Evolutionary conservation across 2,888 invertebrate species (phyloP).

Genomic region (Spialia ferax): DNA sequence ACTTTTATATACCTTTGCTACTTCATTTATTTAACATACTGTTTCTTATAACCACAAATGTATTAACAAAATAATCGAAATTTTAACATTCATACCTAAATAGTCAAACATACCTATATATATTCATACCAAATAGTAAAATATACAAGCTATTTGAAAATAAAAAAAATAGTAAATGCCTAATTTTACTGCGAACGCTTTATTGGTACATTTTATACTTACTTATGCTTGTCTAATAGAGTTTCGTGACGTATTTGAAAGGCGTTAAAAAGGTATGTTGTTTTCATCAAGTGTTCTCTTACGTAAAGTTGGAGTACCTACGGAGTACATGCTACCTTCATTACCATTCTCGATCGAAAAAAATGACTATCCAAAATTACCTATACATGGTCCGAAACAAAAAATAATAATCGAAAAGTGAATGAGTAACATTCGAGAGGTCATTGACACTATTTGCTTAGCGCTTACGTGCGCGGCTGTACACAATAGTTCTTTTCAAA

Average conservation of each 20-base stretch:
- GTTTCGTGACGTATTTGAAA: neutral
- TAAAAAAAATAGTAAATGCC: too few relatives aligned
- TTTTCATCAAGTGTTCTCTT: constrained; percentile 1
- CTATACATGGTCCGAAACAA: constrained; percentile 29
- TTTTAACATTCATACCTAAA: too few relatives aligned
- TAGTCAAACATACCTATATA: too few relatives aligned
- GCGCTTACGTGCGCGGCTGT: constrained; percentile 65
- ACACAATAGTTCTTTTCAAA: constrained; percentile 69
- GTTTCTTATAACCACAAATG: too few relatives aligned
- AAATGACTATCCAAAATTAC: constrained; percentile 22
- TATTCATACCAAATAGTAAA: too few relatives aligned
- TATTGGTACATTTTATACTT: neutral
- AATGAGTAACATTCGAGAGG: constrained; percentile 54
- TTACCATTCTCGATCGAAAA: neutral
- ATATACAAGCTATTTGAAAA: too few relatives aligned
- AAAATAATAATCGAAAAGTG: constrained; percentile 52
- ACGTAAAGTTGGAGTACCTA: too few relatives aligned
- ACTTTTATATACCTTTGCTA: too few relatives aligned
- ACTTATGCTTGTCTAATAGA: neutral
- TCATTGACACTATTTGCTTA: constrained; percentile 67
- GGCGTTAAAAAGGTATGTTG: neutral
- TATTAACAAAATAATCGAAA: too few relatives aligned
- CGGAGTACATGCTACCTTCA: neutral
- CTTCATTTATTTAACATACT: too few relatives aligned
- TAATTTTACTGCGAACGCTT: too few relatives aligned